Base-by-base conservation (phyloP, 2,888 invertebrate genomes). In the Drosophila basisetae region DNA sequence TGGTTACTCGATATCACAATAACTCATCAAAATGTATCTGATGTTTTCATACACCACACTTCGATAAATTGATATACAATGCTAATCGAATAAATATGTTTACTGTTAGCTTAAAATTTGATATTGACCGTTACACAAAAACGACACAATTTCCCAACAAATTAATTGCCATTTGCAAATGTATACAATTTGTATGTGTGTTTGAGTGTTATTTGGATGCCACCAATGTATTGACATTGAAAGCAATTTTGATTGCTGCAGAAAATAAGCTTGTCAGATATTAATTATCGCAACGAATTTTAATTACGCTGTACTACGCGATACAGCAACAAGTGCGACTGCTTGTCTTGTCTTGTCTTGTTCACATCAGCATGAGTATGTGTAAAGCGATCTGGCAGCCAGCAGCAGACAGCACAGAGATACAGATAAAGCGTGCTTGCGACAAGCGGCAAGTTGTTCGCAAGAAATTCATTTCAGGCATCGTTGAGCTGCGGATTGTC, bases 251-350 rank as follows among this genome's bases (percentile, higher is more conserved):
- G 63, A 84, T 82, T 86, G 77, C 61, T 87, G 85, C 76, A 76
- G 75, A 82, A 47, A 82, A 72, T 80, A 78, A 73, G 83, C 72
- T 76, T 88, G 90, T 85, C 89, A 77, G 79, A 79, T 89, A 82
- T 90, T 90, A 87, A 87, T 90, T 83, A 83, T 83, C 86, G 80
- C 63, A 85, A 76, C 83, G 75, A 90, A 86, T 90, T 89, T 85
- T 80, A 76, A 90, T 90, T 89, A 81, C 77, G 50, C 64, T 59
- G 68, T 65, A 63, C 59, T 67, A 35, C 68, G 31, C 70, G 56
- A 88, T 74, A 83, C 49, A 68, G 53, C 50, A 61, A 60, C 76
- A 77, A 80, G 81, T 66, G 77, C 56, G 63, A 54, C 37, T 68
- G 62, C 56, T 68, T 66, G 64, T 37, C 30, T 39, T 30, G 64